phyloP scores from a whole-genome alignment of 2,888 invertebrate species.

The Sphaeridia pumilis region DNA sequence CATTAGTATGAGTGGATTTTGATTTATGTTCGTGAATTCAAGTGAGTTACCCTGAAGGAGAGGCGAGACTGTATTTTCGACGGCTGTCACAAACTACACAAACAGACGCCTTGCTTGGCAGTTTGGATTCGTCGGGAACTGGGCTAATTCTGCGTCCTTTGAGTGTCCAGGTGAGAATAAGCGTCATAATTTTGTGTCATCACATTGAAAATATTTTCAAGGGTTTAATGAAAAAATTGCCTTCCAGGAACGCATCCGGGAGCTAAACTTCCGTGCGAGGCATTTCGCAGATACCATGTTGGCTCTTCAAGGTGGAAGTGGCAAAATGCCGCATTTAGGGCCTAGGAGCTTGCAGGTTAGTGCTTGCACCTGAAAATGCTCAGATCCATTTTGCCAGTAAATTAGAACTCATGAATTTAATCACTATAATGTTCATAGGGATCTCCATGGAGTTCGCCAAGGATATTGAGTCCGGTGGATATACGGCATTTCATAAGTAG shows the following conservation, averaged over 20 bases:
- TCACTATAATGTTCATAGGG: slow-evolving; percentile 37
- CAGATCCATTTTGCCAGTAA: too few species aligned
- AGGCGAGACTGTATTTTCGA: slow-evolving; percentile 41
- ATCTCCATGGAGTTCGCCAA: slow-evolving; percentile 45
- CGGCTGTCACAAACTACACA: slow-evolving; percentile 43
- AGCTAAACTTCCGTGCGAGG: slow-evolving; percentile 42
- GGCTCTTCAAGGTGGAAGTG: slow-evolving; percentile 38
- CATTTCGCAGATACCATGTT: slow-evolving; percentile 44
- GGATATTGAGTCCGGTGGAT: slow-evolving; percentile 43
- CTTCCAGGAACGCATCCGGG: slow-evolving; percentile 43
- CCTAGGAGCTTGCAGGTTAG: slow-evolving; percentile 32
- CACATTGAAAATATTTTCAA: background rate
- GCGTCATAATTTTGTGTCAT: background rate
- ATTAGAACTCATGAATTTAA: background rate
- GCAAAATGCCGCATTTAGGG: slow-evolving; percentile 23
- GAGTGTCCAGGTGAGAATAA: slow-evolving; percentile 33
- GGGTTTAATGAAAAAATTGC: slow-evolving; percentile 1
- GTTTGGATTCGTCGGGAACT: slow-evolving; percentile 40
- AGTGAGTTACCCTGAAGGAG: slow-evolving; percentile 38
- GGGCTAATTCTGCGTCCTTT: slow-evolving; percentile 41
- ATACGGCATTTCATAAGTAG: slow-evolving; percentile 42
- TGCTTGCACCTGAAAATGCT: too few species aligned
- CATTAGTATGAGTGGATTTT: background rate
- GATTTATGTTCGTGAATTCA: background rate
- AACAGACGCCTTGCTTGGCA: slow-evolving; percentile 42